Conservation (phyloP, 2,888 invertebrate genomes). For the Steinernema carpocapsae region DNA sequence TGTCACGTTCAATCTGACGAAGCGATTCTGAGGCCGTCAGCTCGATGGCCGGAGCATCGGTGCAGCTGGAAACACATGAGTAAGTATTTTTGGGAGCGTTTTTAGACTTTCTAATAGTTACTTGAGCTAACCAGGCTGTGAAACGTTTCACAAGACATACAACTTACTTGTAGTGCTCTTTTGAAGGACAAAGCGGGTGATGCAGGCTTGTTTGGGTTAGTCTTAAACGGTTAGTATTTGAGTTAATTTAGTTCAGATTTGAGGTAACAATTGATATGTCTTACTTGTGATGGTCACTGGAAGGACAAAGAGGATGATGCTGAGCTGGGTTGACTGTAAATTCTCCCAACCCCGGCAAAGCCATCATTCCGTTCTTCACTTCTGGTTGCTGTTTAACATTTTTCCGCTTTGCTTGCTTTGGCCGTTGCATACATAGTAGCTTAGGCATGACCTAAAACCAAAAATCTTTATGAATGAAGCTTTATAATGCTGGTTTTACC, state of each 20-base stretch:
- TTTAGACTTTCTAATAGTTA: too few relatives aligned
- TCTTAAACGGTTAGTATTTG: too few relatives aligned
- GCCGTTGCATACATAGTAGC: conserved; percentile 91
- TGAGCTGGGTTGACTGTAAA: conserved; percentile 58
- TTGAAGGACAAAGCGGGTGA: too few relatives aligned
- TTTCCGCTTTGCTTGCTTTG: conserved; percentile 70
- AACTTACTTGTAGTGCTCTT: too few relatives aligned
- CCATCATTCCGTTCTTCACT: conserved; percentile 46
- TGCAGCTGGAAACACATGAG: not conserved
- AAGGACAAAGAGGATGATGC: conserved; percentile 59
- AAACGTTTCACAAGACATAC: too few relatives aligned
- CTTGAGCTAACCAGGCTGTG: too few relatives aligned
- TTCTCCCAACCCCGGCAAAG: conserved; percentile 59
- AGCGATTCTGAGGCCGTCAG: conserved; percentile 14
- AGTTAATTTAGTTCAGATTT: too few relatives aligned
- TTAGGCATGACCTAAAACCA: conserved; percentile 79
- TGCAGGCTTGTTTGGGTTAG: too few relatives aligned
- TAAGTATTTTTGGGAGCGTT: too few relatives aligned
- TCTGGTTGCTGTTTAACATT: conserved; percentile 38
- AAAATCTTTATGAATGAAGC: not conserved
- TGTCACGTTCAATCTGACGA: conserved; percentile 72
- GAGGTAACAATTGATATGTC: too few relatives aligned
- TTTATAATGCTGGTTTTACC: too few relatives aligned
- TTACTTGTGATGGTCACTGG: conserved; percentile 34
- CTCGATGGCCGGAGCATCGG: not conserved